These are phyloP conservation scores for Orchesella flavescens DNA, from an alignment of 2,888 invertebrate genomes.

Conservation along the genomic window DNA sequence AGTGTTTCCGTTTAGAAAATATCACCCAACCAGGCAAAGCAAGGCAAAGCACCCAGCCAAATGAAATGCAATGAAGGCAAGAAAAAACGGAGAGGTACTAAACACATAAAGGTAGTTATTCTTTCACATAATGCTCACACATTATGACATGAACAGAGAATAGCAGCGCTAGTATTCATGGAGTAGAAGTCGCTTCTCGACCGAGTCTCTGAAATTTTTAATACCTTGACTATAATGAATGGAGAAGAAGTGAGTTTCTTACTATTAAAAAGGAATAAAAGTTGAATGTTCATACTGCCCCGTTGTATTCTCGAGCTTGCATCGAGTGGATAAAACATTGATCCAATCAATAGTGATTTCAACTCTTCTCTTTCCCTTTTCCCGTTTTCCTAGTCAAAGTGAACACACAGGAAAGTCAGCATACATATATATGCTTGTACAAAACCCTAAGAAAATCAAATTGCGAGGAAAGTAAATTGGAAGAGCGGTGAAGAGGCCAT, in stretches of 20 bases:
- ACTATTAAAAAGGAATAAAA: too few species aligned
- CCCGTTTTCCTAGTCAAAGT: not conserved
- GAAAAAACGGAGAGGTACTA: not conserved
- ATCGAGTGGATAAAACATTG: constrained; percentile 22
- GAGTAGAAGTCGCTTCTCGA: too few species aligned
- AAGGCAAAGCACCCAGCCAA: constrained; percentile 14
- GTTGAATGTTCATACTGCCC: too few species aligned
- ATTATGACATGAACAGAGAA: not conserved
- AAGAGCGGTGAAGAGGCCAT: not conserved
- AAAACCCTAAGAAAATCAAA: not conserved
- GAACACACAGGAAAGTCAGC: too few species aligned
- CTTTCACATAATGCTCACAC: not conserved
- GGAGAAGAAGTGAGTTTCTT: too few species aligned
- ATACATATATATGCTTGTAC: too few species aligned
- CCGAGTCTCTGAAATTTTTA: too few species aligned
- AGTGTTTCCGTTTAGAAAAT: constrained; percentile 69
- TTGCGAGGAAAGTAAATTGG: constrained; percentile 10
- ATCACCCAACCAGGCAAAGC: constrained; percentile 54
- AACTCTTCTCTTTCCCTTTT: not conserved
- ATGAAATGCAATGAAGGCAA: constrained; percentile 7
- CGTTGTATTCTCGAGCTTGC: not conserved
- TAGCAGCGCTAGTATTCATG: too few species aligned
- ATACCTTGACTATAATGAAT: too few species aligned
- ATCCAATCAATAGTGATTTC: constrained; percentile 29
- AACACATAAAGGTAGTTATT: constrained; percentile 8